A percentile compares a stretch with the other conserved stretches of the same genome.
These are phyloP conservation scores for Sphaerophoria taeniata DNA, from an alignment of 2,888 invertebrate species.

Conservation along the genomic window DNA sequence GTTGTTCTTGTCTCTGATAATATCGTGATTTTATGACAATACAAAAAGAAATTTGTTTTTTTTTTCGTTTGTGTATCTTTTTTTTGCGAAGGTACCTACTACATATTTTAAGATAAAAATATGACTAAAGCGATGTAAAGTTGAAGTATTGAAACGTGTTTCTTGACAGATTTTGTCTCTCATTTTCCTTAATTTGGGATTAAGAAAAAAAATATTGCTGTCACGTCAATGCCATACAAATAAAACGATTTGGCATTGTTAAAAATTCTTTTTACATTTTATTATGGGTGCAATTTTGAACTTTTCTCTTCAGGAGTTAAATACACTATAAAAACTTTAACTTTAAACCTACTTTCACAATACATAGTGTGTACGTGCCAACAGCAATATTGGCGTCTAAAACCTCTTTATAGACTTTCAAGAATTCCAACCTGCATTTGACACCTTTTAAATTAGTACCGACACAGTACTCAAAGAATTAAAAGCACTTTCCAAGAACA, in stretches of 20 bases:
- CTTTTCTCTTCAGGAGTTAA: too few relatives aligned
- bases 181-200: slow-evolving; percentile 40
- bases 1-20: slow-evolving; percentile 22
- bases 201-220: slow-evolving; percentile 37
- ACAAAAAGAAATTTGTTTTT: slow-evolving; percentile 37
- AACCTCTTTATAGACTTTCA: too few relatives aligned
- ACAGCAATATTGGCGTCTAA: too few relatives aligned
- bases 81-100: not conserved
- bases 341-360: too few relatives aligned
- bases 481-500: too few relatives aligned
- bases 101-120: slow-evolving; percentile 50
- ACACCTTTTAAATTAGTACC: not conserved
- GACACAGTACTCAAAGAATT: too few relatives aligned
- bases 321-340: too few relatives aligned
- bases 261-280: slow-evolving; percentile 19
- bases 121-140: slow-evolving; percentile 57
- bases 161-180: slow-evolving; percentile 7
- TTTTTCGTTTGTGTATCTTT: not conserved
- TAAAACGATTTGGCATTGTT: slow-evolving; percentile 23
- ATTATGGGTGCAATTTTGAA: slow-evolving; percentile 3
- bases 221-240: slow-evolving; percentile 49
- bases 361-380: too few relatives aligned
- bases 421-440: too few relatives aligned
- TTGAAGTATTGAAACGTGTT: slow-evolving; percentile 70
- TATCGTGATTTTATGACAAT: slow-evolving; percentile 62